phyloP scores from a whole-genome alignment of 2,113 vertebrate genomes.

The Formicarius rufipectus region DNA sequence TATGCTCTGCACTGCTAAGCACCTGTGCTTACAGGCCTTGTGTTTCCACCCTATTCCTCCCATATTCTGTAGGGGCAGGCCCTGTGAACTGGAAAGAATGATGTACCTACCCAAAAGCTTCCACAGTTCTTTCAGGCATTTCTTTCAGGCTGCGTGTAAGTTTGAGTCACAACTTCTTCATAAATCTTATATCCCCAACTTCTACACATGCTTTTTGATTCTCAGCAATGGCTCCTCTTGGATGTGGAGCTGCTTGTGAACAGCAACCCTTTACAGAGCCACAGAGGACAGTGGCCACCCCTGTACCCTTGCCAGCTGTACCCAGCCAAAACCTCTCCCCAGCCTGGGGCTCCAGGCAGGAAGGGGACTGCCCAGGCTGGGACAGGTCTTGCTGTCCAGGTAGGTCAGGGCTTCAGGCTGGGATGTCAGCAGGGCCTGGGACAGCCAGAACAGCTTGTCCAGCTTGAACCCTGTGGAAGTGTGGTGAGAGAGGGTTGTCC shows the following conservation, averaged over 20 bases:
- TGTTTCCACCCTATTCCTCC: neutral
- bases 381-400: fast-evolving
- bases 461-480: fast-evolving
- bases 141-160: neutral
- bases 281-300: fast-evolving
- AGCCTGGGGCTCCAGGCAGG: neutral
- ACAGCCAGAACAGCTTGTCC: fast-evolving
- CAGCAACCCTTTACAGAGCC: fast-evolving
- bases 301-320: fast-evolving
- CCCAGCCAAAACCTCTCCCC: too few species aligned
- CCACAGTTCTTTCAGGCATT: neutral
- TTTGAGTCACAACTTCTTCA: too few species aligned
- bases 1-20: too few species aligned
- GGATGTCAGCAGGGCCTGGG: fast-evolving
- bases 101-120: fast-evolving
- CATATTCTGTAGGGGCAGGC: fast-evolving
- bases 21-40: neutral
- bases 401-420: fast-evolving
- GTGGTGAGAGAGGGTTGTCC: fast-evolving
- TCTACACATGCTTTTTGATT: fast-evolving
- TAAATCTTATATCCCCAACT: fast-evolving
- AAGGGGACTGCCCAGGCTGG: too few species aligned
- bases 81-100: fast-evolving
- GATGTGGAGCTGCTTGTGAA: fast-evolving
- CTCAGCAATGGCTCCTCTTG: fast-evolving